These are phyloP conservation scores for Babylonia areolata DNA, from an alignment of 1,140 invertebrate genomes.

Conservation along the genomic window DNA sequence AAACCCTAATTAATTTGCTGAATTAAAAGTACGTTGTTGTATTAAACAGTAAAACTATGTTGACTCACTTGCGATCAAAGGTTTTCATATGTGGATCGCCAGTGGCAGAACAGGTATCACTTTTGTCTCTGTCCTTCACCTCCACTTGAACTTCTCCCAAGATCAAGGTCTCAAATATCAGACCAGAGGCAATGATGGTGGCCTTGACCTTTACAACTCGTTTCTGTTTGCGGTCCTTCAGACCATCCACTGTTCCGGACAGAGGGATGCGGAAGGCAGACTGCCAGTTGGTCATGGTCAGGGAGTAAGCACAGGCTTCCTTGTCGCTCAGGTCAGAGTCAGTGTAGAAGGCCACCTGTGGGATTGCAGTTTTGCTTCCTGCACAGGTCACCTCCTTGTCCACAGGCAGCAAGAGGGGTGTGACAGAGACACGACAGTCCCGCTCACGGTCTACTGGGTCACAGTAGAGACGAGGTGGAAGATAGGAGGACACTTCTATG, in stretches of 20 bases:
- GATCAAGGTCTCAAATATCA: conserved; percentile 13
- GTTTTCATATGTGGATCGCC: conserved; percentile 68
- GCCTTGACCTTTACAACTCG: conserved; percentile 44
- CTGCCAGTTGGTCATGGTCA: conserved; percentile 48
- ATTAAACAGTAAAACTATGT: no score
- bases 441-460: conserved; percentile 46
- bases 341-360: conserved; percentile 57
- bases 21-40: no score
- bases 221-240: conserved; percentile 57
- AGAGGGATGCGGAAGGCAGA: conserved; percentile 48
- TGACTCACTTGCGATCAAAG: conserved; percentile 61
- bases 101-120: conserved; percentile 58
- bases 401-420: conserved; percentile 38
- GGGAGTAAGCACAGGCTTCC: conserved; percentile 43
- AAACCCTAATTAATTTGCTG: no score
- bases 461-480: conserved; percentile 60
- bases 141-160: conserved; percentile 58
- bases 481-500: conserved; percentile 44
- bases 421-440: conserved; percentile 50
- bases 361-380: conserved; percentile 36
- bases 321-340: background rate
- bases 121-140: conserved; percentile 61
- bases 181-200: conserved; percentile 20
- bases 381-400: conserved; percentile 54
- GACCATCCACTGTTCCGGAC: conserved; percentile 53